phyloP scores from a whole-genome alignment of 2,113 vertebrate species.

The Azemiops feae region DNA sequence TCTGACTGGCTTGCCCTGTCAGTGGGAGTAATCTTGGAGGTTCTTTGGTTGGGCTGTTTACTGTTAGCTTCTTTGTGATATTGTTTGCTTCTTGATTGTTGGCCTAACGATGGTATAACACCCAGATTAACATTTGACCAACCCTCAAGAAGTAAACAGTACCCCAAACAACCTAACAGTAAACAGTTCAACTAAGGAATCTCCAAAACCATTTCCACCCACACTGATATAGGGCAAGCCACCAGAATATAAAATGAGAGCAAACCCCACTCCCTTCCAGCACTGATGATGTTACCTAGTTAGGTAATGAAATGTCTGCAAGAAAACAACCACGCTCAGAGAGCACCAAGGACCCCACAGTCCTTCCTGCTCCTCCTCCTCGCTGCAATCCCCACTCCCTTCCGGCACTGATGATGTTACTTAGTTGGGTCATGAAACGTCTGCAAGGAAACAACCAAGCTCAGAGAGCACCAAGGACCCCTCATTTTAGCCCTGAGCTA shows the following conservation, averaged over 20 bases:
- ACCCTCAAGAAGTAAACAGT: background rate
- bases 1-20: background rate
- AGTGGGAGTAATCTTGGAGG: background rate
- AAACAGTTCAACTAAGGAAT: background rate
- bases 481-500: background rate
- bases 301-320: background rate
- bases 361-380: too few species aligned
- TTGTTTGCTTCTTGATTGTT: background rate
- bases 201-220: background rate
- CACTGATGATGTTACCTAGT: background rate
- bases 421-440: background rate
- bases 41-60: background rate
- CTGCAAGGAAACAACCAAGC: background rate
- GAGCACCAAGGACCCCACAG: background rate
- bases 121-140: background rate
- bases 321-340: background rate
- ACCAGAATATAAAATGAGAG: background rate
- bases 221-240: background rate
- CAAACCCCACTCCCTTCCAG: background rate
- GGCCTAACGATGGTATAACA: background rate
- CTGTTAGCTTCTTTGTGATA: background rate
- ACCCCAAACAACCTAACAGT: background rate
- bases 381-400: background rate
- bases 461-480: background rate
- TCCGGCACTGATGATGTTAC: background rate